Evolutionary conservation across 1,140 invertebrate species (phyloP), one percentile per base, ranked within the genome.

Genomic region (Megalopta genalis): DNA sequence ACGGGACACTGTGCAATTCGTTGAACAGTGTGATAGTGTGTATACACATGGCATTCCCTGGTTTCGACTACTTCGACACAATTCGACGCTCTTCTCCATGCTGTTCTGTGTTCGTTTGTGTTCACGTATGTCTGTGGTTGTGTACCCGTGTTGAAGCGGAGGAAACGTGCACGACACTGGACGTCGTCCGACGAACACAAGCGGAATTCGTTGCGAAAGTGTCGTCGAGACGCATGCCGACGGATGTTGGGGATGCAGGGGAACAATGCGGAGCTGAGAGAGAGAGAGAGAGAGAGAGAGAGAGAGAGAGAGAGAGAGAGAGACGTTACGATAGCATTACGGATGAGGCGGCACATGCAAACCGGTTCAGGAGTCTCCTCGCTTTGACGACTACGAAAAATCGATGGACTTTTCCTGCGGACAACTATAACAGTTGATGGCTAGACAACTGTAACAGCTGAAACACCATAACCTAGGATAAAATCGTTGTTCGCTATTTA

Each of bases 1-100:
- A 12, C 10, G 42, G 12, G 42, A 46, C 10, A 46, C 42, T 12
- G 42, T 46, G 42, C 10, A 46, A 46, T 46, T 46, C 14, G 42
- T 46, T 46, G 3, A 49, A 42, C 23, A 39, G 16, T 16, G 54
- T 60, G 39, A n/a, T 2, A 3, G 27, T 14, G 54, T n/a, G 54
- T 57, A 57, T 57, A 57, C n/a, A 57, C 54, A 57, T 8, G 54
- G 54, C 54, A 21, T n/a, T 52, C 49, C 49, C 49, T 6, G 16
- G 14, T 52, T 60, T 46, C 8, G 21, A 65, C 21, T 62, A 77
- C 54, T 52, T 46, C 46, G n/a, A 12, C 66, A 52, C 18, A 57
- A 68, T 21, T 69, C 23, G 7, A 60, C 59, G 76, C 23, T 65
- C 62, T 69, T 73, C 66, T 83, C 37, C 81, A 79, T 84, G 81